Conservation (phyloP, 2,113 vertebrate genomes). For the Apus apus region DNA sequence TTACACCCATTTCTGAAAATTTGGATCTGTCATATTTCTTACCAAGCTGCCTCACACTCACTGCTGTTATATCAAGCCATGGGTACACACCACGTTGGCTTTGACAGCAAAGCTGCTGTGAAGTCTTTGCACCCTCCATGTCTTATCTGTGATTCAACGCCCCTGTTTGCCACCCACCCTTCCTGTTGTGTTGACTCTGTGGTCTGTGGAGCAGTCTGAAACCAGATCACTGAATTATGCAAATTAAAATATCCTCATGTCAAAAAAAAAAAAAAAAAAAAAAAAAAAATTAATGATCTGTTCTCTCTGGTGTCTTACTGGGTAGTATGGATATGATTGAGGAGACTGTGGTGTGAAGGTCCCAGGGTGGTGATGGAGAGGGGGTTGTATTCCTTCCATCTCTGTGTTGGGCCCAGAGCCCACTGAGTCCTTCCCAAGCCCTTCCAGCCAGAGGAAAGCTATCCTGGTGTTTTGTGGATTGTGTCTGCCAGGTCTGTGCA, state of each 20-base stretch:
- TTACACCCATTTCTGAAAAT: neutral
- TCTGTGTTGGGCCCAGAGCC: neutral
- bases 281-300: neutral
- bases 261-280: neutral
- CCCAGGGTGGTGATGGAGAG: neutral
- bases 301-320: neutral
- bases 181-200: neutral
- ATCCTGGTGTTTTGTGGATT: neutral
- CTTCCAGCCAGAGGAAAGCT: neutral
- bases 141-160: neutral
- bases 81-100: neutral
- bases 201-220: neutral
- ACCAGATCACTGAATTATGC: neutral
- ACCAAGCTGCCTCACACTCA: neutral
- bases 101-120: neutral
- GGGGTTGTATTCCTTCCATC: neutral
- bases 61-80: neutral
- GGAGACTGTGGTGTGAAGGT: neutral
- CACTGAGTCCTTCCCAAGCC: neutral
- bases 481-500: neutral
- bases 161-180: neutral
- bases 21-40: neutral
- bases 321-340: neutral
- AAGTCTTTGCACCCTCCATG: neutral
- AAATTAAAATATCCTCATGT: neutral